These are phyloP conservation scores for Tragulus kanchil DNA, from an alignment of 2,113 vertebrate genomes.

Conservation along the genomic window DNA sequence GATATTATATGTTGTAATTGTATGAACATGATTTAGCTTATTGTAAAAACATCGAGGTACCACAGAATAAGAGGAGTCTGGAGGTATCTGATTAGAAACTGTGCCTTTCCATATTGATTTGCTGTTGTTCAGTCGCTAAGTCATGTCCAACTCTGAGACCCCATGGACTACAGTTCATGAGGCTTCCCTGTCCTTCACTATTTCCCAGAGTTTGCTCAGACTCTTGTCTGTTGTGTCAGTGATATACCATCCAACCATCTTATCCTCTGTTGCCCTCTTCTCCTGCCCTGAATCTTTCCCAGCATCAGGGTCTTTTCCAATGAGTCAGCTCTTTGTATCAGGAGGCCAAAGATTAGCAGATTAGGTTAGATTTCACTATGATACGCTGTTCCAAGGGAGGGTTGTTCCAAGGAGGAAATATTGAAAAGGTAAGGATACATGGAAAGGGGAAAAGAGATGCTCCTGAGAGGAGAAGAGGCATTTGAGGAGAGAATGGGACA, in stretches of 20 bases:
- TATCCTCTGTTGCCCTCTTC: not conserved
- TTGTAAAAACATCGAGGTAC: not conserved
- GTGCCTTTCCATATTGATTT: not conserved
- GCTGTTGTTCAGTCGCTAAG: not conserved
- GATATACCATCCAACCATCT: not conserved
- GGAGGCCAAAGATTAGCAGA: not conserved
- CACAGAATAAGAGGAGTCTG: not conserved
- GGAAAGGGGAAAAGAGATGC: not conserved
- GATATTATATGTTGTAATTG: not conserved
- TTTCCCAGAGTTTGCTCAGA: not conserved
- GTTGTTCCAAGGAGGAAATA: not conserved
- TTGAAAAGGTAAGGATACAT: not conserved
- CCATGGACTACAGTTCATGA: not conserved
- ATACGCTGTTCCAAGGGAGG: not conserved
- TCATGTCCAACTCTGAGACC: not conserved
- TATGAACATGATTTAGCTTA: not conserved
- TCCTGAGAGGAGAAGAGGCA: not conserved
- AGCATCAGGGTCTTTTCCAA: not conserved
- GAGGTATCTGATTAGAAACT: not conserved
- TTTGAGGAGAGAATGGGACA: not conserved
- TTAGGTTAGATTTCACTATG: not conserved
- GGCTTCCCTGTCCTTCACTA: not conserved
- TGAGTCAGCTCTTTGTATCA: not conserved
- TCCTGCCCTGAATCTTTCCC: not conserved
- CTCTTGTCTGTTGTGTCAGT: not conserved